Percentiles rank a stretch among this genome's conserved stretches.
Conservation (phyloP, 2,888 invertebrate species). For the Phytoseiulus persimilis region DNA sequence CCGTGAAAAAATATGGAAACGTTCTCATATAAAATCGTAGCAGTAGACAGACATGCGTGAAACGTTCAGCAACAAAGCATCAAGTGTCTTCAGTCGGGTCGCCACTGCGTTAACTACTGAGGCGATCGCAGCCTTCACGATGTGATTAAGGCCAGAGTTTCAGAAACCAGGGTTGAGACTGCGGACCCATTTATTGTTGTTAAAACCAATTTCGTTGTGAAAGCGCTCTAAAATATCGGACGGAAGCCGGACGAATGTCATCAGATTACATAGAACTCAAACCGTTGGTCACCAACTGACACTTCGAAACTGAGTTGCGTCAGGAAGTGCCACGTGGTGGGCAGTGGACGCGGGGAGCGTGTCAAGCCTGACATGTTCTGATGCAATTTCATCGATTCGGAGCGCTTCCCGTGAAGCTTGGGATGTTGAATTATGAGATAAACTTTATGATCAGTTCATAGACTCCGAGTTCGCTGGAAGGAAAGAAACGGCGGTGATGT, state of each 20-base stretch:
- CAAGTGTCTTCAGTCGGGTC: not conserved
- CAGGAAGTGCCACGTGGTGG: too few relatives aligned
- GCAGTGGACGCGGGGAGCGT: too few relatives aligned
- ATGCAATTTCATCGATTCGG: too few relatives aligned
- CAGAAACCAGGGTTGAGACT: not conserved
- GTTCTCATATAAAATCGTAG: not conserved
- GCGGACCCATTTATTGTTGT: constrained; percentile 5
- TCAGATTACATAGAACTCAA: not conserved
- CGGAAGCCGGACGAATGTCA: not conserved
- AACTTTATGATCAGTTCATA: not conserved
- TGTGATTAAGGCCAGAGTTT: not conserved
- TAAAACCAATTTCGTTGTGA: not conserved
- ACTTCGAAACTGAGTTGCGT: too few relatives aligned
- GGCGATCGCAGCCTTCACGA: not conserved
- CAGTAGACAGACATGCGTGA: not conserved
- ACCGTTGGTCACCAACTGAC: not conserved
- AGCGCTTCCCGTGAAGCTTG: not conserved
- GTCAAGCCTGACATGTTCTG: too few relatives aligned
- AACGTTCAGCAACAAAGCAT: not conserved
- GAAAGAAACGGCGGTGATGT: not conserved
- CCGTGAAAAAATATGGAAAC: not conserved
- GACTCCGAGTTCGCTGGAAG: not conserved
- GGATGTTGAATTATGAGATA: not conserved
- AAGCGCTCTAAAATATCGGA: not conserved
- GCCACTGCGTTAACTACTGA: not conserved